Evolutionary conservation across 2,113 vertebrate species (phyloP).

Genomic region (Apteryx mantelli): DNA sequence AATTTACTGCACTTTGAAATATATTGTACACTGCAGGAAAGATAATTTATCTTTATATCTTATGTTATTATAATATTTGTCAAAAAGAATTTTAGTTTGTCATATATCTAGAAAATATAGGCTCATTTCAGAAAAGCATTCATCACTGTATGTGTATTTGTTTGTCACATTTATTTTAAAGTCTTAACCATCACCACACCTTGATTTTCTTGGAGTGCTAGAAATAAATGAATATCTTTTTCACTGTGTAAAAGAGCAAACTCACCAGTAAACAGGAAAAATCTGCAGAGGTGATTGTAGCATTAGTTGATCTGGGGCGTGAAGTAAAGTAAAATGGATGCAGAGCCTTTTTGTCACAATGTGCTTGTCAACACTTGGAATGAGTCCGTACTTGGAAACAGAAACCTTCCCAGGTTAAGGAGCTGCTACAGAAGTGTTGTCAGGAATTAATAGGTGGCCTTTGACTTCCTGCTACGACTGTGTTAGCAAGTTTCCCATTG

Average conservation of each 20-base stretch:
- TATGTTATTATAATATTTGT: neutral
- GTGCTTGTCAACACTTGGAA: neutral
- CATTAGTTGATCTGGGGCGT: neutral
- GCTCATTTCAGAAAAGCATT: neutral
- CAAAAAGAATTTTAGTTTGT: neutral
- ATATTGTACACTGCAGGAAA: neutral
- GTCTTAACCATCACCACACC: neutral
- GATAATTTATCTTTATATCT: constrained; percentile 26
- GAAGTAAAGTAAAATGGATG: accelerated
- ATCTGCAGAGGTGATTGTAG: neutral
- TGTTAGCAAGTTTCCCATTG: neutral
- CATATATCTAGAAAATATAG: neutral
- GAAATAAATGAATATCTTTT: neutral
- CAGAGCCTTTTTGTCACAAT: neutral
- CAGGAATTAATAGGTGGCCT: neutral
- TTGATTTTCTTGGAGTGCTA: neutral
- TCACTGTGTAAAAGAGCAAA: neutral
- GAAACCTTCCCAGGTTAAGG: neutral
- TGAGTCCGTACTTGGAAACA: neutral
- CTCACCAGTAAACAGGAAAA: neutral
- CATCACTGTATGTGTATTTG: neutral
- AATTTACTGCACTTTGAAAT: neutral
- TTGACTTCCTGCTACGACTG: accelerated
- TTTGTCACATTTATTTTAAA: neutral
- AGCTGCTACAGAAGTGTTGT: neutral